A percentile compares a stretch with the other conserved stretches of the same genome.
phyloP scores from a whole-genome alignment of 2,888 invertebrate species.

The Sacculina carcini region DNA sequence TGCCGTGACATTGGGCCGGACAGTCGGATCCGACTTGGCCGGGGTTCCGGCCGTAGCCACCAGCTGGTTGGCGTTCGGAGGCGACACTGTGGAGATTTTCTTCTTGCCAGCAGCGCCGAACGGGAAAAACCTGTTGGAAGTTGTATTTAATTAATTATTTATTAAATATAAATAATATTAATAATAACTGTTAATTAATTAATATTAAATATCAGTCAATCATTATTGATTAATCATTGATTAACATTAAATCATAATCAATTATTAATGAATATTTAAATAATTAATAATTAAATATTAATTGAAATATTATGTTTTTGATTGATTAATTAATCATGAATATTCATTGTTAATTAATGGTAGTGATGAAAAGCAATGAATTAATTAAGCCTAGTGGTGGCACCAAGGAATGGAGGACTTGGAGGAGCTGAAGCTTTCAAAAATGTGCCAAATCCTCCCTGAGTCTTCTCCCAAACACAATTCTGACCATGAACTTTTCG shows the following conservation, averaged over 20 bases:
- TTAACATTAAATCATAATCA: background rate
- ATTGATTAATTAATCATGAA: too few relatives aligned
- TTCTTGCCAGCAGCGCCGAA: conserved; percentile 69
- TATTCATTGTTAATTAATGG: too few relatives aligned
- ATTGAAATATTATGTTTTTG: too few relatives aligned
- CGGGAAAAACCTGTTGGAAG: conserved; percentile 44
- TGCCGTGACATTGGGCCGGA: too few relatives aligned
- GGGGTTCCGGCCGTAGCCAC: background rate
- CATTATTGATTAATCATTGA: background rate
- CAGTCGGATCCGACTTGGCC: background rate
- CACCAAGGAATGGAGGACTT: background rate
- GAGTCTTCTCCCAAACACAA: background rate
- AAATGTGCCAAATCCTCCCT: too few relatives aligned
- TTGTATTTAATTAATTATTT: background rate
- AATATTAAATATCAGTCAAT: too few relatives aligned
- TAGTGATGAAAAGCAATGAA: too few relatives aligned
- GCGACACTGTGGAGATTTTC: conserved; percentile 37
- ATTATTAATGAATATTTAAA: background rate
- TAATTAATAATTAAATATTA: background rate
- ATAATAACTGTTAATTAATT: too few relatives aligned
- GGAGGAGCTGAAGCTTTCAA: too few relatives aligned
- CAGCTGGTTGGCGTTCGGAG: conserved; percentile 16
- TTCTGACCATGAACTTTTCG: background rate
- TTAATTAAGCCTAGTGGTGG: too few relatives aligned
- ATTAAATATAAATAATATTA: too few relatives aligned